Base-by-base conservation (phyloP, 2,113 vertebrate species). In the Nestor notabilis region DNA sequence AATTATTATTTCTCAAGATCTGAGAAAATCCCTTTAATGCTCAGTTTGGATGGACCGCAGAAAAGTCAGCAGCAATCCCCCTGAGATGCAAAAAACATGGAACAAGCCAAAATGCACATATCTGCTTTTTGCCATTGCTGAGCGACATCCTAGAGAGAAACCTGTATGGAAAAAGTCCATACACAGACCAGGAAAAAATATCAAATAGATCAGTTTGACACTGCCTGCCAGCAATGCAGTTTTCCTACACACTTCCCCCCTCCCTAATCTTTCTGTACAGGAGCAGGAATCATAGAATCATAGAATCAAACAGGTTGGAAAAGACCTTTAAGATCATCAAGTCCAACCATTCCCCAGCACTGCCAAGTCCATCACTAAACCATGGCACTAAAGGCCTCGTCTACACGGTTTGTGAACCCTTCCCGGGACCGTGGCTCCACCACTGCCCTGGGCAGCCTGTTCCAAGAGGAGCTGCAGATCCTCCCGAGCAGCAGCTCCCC, bases 51-150 rank as follows among this genome's bases (percentile, higher is more conserved):
- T 9, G 31, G n/a, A 39, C 5, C 82, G 27, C 31, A 79, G 47
- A 43, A 87, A 78, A 76, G 18, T 6, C 17, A 39, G 11, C 43
- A 82, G 31, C 29, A 53, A 46, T 10, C 24, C 24, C 18, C 35
- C 55, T 27, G 35, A 53, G 49, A 43, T 6, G 7, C 15, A 76
- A 70, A 61, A 24, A 31, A 7, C 1, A 0, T 9, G 1, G 18
- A 41, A 41, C 39, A 6, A 56, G 1, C 17, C 14, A 8, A 65
- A 72, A 47, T 8, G 3, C 1, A 4, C 1, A 7, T 2, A 16
- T 3, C 21, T 31, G 53, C 43, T 82, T 28, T 56, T 53, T 39
- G 19, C 43, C 37, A 9, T 9, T 1, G 0, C 49, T 23, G 58
- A 41, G 56, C 0, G 3, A 89, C 16, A 18, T 63, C 55, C 24